Percentiles rank a stretch among this genome's conserved stretches.
phyloP scores from a whole-genome alignment of 2,113 vertebrate genomes.

The Cyprinus carpio region DNA sequence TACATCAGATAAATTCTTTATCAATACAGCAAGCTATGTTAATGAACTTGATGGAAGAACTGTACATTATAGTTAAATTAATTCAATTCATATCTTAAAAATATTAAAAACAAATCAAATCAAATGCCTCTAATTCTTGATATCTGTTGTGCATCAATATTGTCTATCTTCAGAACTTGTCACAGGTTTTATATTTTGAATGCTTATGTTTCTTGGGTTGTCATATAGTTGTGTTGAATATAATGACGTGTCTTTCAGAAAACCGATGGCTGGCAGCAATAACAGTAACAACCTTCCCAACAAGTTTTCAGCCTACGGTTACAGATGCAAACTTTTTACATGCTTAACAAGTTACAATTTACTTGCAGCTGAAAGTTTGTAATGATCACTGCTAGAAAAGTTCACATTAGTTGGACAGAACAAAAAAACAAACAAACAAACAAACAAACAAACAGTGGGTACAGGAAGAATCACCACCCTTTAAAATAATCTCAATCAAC shows the following conservation, averaged over 20 bases:
- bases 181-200: not conserved
- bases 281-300: not conserved
- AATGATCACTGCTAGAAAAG: not conserved
- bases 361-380: conserved; percentile 13
- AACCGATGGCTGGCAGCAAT: not conserved
- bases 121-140: not conserved
- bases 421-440: too few relatives aligned
- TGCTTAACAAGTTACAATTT: not conserved
- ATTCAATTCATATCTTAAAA: too few relatives aligned
- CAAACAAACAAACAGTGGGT: too few relatives aligned
- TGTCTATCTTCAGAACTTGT: not conserved
- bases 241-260: not conserved
- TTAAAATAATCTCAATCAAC: too few relatives aligned
- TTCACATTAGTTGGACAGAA: not conserved
- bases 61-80: too few relatives aligned
- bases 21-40: not conserved
- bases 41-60: not conserved
- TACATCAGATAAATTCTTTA: not conserved
- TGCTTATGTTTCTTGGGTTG: not conserved
- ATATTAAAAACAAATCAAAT: too few relatives aligned
- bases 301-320: not conserved
- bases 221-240: not conserved
- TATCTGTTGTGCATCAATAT: not conserved
- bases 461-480: too few relatives aligned
- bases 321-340: not conserved